Evolutionary conservation across 1,140 invertebrate species (phyloP), one percentile per base, ranked within the genome.

Genomic region (Ceratosolen fusciceps): DNA sequence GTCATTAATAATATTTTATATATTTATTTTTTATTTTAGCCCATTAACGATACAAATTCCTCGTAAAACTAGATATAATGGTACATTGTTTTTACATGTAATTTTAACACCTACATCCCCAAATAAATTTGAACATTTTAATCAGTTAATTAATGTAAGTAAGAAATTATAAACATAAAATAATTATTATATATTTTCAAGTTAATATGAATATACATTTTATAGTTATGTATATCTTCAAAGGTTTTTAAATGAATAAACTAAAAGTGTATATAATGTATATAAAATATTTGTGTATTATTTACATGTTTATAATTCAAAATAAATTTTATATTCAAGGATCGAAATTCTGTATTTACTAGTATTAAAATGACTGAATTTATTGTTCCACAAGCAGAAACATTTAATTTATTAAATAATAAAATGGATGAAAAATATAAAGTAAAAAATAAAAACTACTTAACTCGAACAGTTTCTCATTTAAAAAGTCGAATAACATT

Each of bases 361-460:
- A 90, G 91, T 34, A 91, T 94, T 56, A 91, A 91, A 54, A 84
- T 97, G 49, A 95, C 95, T 1, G 92, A 94, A 26, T 94, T 94
- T 85, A 91, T 91, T 73, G 87, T 95, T 70, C 95, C 95, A n/a
- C 92, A 94, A 85, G 93, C 93, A 54, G 91, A 93, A 84, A 92
- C 93, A 34, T 96, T 96, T 85, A 96, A 96, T 87, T 91, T 97
- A 54, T 89, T 96, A 5, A 89, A 92, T 43, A 91, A 92, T n/a
- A 91, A 90, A 74, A 76, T 85, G 54, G 14, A 34, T 16, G 19
- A 47, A 26, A 49, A 67, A 3, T 70, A 72, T 43, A 84, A 82
- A 65, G 85, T 78, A 16, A 80, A 80, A 34, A 81, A 85, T 19
- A 81, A 81, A 24, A 82, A 83, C n/a, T 77, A 74, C 37, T 39